Evolutionary conservation across 1,140 invertebrate genomes (phyloP).

Genomic region (Drosophila arawakana): DNA sequence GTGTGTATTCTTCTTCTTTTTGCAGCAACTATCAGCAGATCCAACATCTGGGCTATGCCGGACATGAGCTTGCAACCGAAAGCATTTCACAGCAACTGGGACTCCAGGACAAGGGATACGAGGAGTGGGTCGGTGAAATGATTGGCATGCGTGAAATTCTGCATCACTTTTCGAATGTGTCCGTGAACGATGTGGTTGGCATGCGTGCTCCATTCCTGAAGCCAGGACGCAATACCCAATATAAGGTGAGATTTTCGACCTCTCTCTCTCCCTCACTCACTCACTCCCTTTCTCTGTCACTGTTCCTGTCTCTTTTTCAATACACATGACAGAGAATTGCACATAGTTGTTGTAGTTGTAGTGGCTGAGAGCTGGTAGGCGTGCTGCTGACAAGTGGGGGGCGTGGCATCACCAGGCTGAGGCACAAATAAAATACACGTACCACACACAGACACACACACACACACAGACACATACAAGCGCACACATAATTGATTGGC

Average conservation of each 20-base stretch:
- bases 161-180: constrained; percentile 92
- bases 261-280: background rate
- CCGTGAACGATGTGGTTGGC: constrained; percentile 92
- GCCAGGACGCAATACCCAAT: constrained; percentile 95
- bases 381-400: constrained; percentile 11
- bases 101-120: constrained; percentile 94
- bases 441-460: background rate
- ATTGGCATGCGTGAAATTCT: constrained; percentile 96
- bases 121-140: constrained; percentile 97
- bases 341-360: background rate
- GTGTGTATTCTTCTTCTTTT: constrained; percentile 6
- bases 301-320: background rate
- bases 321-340: constrained; percentile 5
- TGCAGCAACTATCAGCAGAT: constrained; percentile 96
- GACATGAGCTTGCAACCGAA: constrained; percentile 96
- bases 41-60: constrained; percentile 93
- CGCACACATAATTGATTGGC: constrained; percentile 36
- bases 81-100: constrained; percentile 94
- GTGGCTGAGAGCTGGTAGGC: constrained; percentile 6
- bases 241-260: constrained; percentile 88
- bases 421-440: constrained; percentile 16
- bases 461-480: background rate
- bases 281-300: background rate
- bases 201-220: constrained; percentile 96
- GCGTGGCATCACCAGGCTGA: background rate